These are phyloP conservation scores for Brienomyrus brachyistius DNA, from an alignment of 2,113 vertebrate genomes.

Conservation along the genomic window DNA sequence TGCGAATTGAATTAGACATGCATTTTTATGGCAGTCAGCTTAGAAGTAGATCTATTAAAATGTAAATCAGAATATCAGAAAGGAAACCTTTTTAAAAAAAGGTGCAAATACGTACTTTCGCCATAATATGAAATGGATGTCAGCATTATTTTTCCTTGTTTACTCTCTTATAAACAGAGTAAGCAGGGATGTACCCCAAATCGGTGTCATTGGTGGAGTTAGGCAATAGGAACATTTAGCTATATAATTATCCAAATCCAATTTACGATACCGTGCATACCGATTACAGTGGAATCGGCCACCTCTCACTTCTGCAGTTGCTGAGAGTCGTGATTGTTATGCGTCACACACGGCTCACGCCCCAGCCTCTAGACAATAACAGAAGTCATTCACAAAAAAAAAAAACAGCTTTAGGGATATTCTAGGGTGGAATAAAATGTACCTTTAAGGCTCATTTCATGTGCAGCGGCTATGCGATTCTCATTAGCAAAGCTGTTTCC, in stretches of 20 bases:
- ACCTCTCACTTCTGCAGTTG: neutral
- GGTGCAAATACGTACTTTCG: neutral
- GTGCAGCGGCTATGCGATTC: neutral
- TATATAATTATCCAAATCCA: neutral
- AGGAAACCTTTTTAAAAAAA: neutral
- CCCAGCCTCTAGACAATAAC: neutral
- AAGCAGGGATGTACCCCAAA: neutral
- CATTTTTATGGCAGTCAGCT: neutral
- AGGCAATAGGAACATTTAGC: neutral
- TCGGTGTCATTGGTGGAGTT: neutral
- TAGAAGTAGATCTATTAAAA: neutral
- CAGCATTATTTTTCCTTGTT: neutral
- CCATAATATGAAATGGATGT: neutral
- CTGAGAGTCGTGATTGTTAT: neutral
- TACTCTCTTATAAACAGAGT: neutral
- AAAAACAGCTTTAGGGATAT: neutral
- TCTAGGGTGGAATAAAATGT: neutral
- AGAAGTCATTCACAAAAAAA: neutral
- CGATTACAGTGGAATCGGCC: neutral
- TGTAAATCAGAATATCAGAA: neutral
- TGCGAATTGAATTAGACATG: neutral
- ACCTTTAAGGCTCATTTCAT: constrained; percentile 2
- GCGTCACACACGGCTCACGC: neutral
- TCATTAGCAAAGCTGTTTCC: neutral
- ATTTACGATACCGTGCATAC: neutral